These are phyloP conservation scores for Siniperca undulata DNA, from an alignment of 2,797 vertebrate species.

Conservation along the genomic window DNA sequence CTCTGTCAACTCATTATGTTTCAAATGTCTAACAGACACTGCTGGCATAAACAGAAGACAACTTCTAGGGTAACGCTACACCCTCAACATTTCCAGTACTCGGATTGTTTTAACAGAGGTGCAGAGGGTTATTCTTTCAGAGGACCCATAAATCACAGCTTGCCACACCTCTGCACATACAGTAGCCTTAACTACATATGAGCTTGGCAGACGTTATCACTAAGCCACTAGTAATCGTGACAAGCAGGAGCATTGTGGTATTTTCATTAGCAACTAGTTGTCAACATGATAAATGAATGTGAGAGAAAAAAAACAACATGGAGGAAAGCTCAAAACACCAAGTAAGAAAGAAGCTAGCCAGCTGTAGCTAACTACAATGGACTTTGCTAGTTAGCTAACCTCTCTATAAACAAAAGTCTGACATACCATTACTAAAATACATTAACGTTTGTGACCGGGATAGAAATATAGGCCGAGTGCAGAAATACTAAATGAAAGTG, in stretches of 20 bases:
- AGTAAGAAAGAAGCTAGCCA: conserved; percentile 46
- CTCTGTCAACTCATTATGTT: too few relatives aligned
- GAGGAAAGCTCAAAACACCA: conserved; percentile 58
- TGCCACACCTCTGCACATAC: background rate
- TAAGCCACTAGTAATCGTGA: background rate
- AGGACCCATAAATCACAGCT: conserved; percentile 2
- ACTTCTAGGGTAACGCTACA: background rate
- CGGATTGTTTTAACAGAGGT: background rate
- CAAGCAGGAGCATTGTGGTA: background rate
- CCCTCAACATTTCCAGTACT: background rate
- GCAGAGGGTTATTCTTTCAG: background rate
- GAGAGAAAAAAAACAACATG: conserved; percentile 53
- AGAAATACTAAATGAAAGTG: background rate
- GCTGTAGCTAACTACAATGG: conserved; percentile 60
- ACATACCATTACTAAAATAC: background rate
- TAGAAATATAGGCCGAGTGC: fast-evolving
- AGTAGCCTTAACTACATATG: background rate
- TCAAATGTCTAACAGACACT: background rate
- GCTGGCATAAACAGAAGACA: background rate
- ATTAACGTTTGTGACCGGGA: background rate
- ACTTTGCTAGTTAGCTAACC: conserved; percentile 17
- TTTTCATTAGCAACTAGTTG: conserved; percentile 29
- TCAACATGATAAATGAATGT: conserved; percentile 53
- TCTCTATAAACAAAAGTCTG: conserved; percentile 8
- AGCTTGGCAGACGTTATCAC: background rate